Evolutionary conservation across 92 coral and sea anemone genomes (phyloP).

Genomic region (Epizoanthus rinbou): DNA sequence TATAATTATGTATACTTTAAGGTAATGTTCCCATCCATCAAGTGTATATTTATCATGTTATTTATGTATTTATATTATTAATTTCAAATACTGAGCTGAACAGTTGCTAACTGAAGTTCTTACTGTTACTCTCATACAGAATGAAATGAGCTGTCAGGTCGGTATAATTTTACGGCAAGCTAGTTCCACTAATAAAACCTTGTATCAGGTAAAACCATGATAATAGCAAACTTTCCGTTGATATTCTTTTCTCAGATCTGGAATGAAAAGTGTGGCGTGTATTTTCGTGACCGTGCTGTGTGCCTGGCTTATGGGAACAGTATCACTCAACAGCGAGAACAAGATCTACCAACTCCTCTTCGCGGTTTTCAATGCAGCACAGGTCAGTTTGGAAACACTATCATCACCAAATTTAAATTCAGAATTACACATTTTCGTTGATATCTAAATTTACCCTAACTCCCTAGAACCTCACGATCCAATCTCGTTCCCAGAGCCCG

Average conservation of each 20-base stretch:
- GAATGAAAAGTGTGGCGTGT: constrained; percentile 61
- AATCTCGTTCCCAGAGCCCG: too few relatives aligned
- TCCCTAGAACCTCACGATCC: too few relatives aligned
- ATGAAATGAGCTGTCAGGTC: neutral
- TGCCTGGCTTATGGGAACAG: constrained; percentile 71
- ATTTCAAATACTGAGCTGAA: too few relatives aligned
- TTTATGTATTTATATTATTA: too few relatives aligned
- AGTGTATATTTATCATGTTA: too few relatives aligned
- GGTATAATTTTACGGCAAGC: neutral
- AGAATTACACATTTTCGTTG: too few relatives aligned
- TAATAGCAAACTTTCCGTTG: neutral
- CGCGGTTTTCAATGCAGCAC: constrained; percentile 60
- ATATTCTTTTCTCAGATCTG: constrained; percentile 49
- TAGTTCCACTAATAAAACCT: neutral
- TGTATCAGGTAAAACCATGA: neutral
- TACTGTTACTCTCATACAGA: neutral
- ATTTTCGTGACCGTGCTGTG: constrained; percentile 57
- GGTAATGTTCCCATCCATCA: too few relatives aligned
- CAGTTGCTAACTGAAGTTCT: too few relatives aligned
- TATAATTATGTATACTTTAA: too few relatives aligned
- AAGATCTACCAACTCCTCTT: constrained; percentile 49
- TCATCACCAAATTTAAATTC: neutral
- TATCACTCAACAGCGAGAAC: constrained; percentile 62
- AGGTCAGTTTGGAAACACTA: constrained; percentile 39
- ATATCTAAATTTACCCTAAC: too few relatives aligned